Conservation (phyloP, 1,140 invertebrate genomes). For the Drepana arcuata region DNA sequence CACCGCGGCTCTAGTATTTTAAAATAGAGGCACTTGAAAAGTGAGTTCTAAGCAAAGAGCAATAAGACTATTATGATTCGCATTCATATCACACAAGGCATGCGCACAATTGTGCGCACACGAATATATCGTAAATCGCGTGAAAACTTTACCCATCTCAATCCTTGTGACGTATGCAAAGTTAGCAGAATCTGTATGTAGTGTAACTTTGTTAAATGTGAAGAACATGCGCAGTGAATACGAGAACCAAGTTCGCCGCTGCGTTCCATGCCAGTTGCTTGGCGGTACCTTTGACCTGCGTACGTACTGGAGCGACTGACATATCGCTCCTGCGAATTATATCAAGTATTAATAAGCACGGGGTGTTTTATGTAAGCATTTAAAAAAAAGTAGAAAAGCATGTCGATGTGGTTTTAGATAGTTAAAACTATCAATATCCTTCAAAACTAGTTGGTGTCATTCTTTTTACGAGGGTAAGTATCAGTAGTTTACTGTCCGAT, state of each 20-base stretch:
- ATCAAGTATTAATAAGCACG: constrained; percentile 29
- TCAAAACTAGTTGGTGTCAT: constrained; percentile 39
- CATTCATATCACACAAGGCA: too few relatives aligned
- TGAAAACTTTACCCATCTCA: too few relatives aligned
- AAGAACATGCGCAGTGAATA: constrained; percentile 32
- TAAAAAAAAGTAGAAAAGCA: constrained; percentile 42
- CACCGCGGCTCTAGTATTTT: too few relatives aligned
- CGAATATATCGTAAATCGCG: too few relatives aligned
- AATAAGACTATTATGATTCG: too few relatives aligned
- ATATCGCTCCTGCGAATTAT: constrained; percentile 27
- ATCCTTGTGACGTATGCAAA: too few relatives aligned
- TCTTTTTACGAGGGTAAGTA: constrained; percentile 42
- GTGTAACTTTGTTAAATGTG: constrained; percentile 28
- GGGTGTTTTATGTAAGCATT: constrained; percentile 59
- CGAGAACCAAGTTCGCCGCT: constrained; percentile 25
- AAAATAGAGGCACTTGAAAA: too few relatives aligned
- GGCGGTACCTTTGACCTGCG: constrained; percentile 21
- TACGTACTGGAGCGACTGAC: constrained; percentile 20
- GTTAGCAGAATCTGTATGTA: too few relatives aligned
- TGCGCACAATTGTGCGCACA: too few relatives aligned
- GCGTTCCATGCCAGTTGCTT: constrained; percentile 29
- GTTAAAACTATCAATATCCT: constrained; percentile 23
- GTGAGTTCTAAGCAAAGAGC: too few relatives aligned
- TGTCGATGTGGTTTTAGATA: constrained; percentile 53
- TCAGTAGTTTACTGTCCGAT: too few relatives aligned